Evolutionary conservation across 1,140 invertebrate genomes (phyloP).

Genomic region (Magallana ariakensis): DNA sequence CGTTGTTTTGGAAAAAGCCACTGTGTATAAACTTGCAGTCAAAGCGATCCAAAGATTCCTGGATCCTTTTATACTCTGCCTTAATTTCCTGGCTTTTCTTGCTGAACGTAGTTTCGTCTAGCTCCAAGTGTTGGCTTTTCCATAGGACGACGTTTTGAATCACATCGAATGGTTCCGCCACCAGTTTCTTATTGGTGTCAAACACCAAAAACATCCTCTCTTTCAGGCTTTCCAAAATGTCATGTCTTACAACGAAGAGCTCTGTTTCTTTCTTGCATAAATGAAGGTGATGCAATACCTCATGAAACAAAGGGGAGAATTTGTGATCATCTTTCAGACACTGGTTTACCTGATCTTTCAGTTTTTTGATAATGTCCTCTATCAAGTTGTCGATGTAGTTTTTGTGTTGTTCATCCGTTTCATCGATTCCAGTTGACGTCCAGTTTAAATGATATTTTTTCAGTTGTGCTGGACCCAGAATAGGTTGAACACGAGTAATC

Average conservation of each 20-base stretch:
- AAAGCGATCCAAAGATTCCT: conserved; percentile 40
- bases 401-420: conserved; percentile 56
- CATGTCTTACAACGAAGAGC: conserved; percentile 59
- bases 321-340: conserved; percentile 26
- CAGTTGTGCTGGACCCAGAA: conserved; percentile 40
- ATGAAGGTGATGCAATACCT: conserved; percentile 96
- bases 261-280: conserved; percentile 83
- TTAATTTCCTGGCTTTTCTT: background rate
- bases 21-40: conserved; percentile 52
- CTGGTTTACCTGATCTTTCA: conserved; percentile 63
- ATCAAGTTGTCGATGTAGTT: conserved; percentile 64
- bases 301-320: conserved; percentile 80
- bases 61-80: background rate
- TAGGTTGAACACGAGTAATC: conserved; percentile 49
- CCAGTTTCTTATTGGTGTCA: background rate
- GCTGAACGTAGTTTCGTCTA: background rate
- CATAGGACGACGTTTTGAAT: background rate
- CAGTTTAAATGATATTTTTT: conserved; percentile 53
- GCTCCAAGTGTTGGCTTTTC: background rate
- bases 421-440: conserved; percentile 58
- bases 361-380: conserved; percentile 60
- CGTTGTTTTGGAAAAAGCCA: conserved; percentile 54
- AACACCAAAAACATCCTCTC: conserved; percentile 27
- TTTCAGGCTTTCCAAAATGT: conserved; percentile 54
- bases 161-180: background rate